Evolutionary conservation across 2,888 invertebrate species (phyloP), one percentile per base, ranked within the genome.

Genomic region (Ganaspis brasiliensis): DNA sequence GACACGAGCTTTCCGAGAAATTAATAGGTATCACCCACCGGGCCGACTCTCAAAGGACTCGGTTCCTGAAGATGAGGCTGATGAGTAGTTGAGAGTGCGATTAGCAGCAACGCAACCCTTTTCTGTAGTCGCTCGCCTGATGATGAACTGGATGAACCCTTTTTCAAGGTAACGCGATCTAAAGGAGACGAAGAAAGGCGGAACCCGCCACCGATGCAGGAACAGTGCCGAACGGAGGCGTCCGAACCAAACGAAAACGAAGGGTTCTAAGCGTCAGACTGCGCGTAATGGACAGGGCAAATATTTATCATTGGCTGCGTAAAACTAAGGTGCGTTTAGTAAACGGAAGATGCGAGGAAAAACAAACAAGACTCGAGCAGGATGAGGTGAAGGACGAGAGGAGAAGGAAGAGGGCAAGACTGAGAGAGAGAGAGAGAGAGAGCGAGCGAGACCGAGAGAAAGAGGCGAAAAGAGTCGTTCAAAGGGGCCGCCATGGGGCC

Each of bases 301-400:
- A 90, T 90, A 89, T 90, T 90, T 90, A 89, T 90, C 89, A 89
- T 89, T 88, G 89, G 87, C 87, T 86, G 87, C 88, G 89, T 79
- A 90, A 90, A 90, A 90, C 90, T 90, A 88, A 89, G 89, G 89
- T 88, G 88, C 88, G 89, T 89, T 90, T 90, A 89, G 88, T 88
- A 90, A 89, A 89, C 87, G 87, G 88, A 89, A 87, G 88, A 89
- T 84, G 84, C 87, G 87, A 89, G 88, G 89, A 87, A 89, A 89
- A 90, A 89, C 89, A 89, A 90, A 90, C 88, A 89, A 88, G 88
- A 31, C 3, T 31, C 3, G 19, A 19, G 19, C 6, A 19, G 6
- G 9, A 86, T 83, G 84, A 84, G 82, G 81, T 81, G 81, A 55
- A 73, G 75, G 76, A 81, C 75, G 74, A 81, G 78, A 73, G 74